Conservation (phyloP, 2,888 invertebrate genomes). For the Maniola hyperantus region DNA sequence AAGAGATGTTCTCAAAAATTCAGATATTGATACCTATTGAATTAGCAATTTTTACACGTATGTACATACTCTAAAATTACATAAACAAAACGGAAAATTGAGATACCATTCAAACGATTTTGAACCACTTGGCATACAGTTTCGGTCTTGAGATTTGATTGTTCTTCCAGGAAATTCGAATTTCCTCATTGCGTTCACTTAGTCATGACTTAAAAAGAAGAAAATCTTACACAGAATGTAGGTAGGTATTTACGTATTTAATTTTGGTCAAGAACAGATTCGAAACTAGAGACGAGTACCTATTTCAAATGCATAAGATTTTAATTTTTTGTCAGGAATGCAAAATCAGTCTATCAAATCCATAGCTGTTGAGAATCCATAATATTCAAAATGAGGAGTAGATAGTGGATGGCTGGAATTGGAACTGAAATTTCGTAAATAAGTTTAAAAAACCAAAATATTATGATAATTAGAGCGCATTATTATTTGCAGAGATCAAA, state of each 20-base stretch:
- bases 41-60: neutral
- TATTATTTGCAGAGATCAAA: no score
- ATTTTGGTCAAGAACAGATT: neutral
- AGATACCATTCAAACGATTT: neutral
- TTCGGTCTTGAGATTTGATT: conserved; percentile 5
- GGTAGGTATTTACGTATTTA: neutral
- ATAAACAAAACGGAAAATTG: neutral
- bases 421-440: no score
- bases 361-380: no score
- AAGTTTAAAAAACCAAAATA: no score
- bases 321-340: no score
- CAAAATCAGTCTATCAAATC: no score
- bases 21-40: neutral
- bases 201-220: conserved; percentile 21
- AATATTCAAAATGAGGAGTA: no score
- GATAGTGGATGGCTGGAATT: no score
- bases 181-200: conserved; percentile 27
- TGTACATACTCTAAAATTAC: neutral
- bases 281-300: neutral
- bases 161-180: conserved; percentile 27
- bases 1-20: neutral
- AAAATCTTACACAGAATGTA: conserved; percentile 1
- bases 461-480: no score
- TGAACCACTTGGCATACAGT: neutral
- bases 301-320: no score